phyloP scores from a whole-genome alignment of 2,888 invertebrate genomes.

The Ommatoiulus sabulosus region DNA sequence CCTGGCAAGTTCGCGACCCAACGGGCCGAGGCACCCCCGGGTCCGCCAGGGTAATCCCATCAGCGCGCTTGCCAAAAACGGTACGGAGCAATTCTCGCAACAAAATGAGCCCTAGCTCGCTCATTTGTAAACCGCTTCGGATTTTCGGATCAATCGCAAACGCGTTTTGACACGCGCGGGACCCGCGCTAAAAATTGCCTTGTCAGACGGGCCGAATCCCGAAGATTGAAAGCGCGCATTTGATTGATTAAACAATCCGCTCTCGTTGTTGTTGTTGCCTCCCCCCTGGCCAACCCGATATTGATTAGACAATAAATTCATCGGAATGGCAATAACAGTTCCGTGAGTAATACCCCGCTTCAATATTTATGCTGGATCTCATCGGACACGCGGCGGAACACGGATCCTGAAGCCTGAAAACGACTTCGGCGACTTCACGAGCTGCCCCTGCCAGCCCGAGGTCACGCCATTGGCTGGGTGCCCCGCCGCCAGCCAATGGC shows the following conservation, averaged over 20 bases:
- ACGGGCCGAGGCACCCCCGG: not conserved
- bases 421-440: not conserved
- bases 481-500: not conserved
- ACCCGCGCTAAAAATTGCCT: conserved; percentile 35
- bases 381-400: not conserved
- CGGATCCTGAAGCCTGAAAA: not conserved
- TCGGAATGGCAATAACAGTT: conserved; percentile 47
- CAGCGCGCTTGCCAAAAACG: not conserved
- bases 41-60: conserved; percentile 22
- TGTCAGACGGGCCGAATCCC: not conserved
- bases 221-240: conserved; percentile 21
- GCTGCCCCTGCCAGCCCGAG: not conserved
- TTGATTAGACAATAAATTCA: conserved; percentile 48
- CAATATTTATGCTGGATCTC: conserved; percentile 20
- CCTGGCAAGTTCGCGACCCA: not conserved
- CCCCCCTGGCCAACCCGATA: conserved; percentile 35
- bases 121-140: not conserved
- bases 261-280: conserved; percentile 38
- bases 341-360: conserved; percentile 16
- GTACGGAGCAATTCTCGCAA: not conserved
- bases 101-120: not conserved
- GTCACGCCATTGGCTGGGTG: not conserved
- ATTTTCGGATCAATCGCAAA: conserved; percentile 31
- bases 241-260: conserved; percentile 48
- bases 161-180: conserved; percentile 36